These are phyloP conservation scores for Mythimna pallens DNA, from an alignment of 2,888 invertebrate genomes.

Conservation along the genomic window DNA sequence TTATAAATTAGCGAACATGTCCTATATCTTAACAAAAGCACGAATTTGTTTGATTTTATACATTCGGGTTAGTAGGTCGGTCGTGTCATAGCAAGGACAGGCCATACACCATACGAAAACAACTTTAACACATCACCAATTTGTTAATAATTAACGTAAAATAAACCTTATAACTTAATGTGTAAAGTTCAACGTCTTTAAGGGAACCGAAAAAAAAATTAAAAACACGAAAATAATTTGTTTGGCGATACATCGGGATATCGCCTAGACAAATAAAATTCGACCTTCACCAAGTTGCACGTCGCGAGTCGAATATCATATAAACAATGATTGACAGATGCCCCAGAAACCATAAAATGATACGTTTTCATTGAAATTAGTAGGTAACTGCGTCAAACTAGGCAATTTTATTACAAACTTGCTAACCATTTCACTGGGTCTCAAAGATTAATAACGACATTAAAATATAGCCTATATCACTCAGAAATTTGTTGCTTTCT, in stretches of 20 bases:
- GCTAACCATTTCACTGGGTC: too few relatives aligned
- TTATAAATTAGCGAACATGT: constrained; percentile 51
- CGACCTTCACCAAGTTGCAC: constrained; percentile 35
- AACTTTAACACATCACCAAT: constrained; percentile 33
- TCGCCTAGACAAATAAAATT: constrained; percentile 47
- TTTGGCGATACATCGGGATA: constrained; percentile 48
- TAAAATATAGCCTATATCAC: too few relatives aligned
- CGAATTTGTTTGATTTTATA: constrained; percentile 57
- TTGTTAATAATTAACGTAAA: constrained; percentile 23
- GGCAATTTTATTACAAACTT: neutral
- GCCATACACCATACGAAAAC: constrained; percentile 59
- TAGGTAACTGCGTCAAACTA: neutral
- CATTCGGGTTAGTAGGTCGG: constrained; percentile 65
- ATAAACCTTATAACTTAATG: constrained; percentile 22
- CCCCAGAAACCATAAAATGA: constrained; percentile 33
- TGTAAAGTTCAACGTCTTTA: constrained; percentile 22
- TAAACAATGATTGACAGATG: constrained; percentile 48
- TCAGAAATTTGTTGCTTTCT: too few relatives aligned
- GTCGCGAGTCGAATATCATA: constrained; percentile 36
- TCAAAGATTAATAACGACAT: too few relatives aligned
- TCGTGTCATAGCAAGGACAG: constrained; percentile 64
- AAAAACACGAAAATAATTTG: constrained; percentile 42
- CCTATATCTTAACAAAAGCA: constrained; percentile 60
- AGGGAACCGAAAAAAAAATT: constrained; percentile 12
- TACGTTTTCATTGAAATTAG: constrained; percentile 14